phyloP scores from a whole-genome alignment of 2,113 vertebrate genomes.

The Strix uralensis region DNA sequence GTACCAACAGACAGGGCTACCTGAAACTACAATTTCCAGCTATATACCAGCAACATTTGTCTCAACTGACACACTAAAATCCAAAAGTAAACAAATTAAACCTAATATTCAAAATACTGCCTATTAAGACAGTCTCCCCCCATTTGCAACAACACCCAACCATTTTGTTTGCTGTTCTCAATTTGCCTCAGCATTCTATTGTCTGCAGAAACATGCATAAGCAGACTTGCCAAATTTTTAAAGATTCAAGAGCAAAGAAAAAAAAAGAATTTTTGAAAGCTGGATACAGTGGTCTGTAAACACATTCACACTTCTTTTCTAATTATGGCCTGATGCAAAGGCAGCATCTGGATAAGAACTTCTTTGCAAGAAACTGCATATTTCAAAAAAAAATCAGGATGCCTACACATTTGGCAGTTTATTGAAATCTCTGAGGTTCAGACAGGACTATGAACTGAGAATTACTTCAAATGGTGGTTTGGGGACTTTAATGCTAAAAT shows the following conservation, averaged over 20 bases:
- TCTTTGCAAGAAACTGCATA: not conserved
- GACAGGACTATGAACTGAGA: not conserved
- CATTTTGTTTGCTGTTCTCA: conserved; percentile 5
- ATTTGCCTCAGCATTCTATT: conserved; percentile 9
- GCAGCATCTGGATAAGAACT: not conserved
- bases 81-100: not conserved
- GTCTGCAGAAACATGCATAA: conserved; percentile 24
- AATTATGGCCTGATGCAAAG: not conserved
- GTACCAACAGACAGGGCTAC: not conserved
- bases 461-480: not conserved
- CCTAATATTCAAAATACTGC: not conserved
- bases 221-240: not conserved
- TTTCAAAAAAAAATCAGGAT: not conserved
- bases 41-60: not conserved
- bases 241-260: not conserved
- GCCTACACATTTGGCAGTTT: not conserved
- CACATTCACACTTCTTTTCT: not conserved
- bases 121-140: not conserved
- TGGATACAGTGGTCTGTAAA: not conserved
- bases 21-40: not conserved
- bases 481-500: not conserved
- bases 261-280: not conserved
- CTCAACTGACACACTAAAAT: not conserved
- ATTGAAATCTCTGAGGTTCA: not conserved
- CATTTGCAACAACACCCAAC: not conserved